Conservation (phyloP, 2,113 vertebrate genomes). For the Riparia riparia region DNA sequence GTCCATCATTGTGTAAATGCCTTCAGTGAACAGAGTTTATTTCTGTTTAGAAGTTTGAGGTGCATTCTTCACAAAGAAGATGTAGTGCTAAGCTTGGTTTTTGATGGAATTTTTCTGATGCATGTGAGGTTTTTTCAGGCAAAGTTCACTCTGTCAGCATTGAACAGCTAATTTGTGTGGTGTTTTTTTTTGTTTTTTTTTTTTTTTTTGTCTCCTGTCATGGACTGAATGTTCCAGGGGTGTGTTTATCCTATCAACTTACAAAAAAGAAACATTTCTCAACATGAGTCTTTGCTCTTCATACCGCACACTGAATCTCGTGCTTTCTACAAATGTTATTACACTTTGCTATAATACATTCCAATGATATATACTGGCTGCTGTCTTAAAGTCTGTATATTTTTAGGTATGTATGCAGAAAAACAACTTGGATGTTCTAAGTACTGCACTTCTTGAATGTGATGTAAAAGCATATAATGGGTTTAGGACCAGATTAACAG, state of each 20-base stretch:
- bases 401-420: not conserved
- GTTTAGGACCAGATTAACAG: not conserved
- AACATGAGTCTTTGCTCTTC: not conserved
- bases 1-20: not conserved
- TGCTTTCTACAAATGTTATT: not conserved
- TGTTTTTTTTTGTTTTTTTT: too few relatives aligned
- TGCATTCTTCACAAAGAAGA: not conserved
- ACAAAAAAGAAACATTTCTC: not conserved
- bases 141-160: not conserved
- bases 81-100: not conserved
- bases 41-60: not conserved
- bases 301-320: not conserved
- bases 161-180: not conserved
- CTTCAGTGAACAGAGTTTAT: not conserved
- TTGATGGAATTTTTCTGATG: not conserved
- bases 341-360: not conserved
- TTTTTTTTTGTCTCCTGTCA: not conserved
- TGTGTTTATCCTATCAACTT: slow-evolving; percentile 7
- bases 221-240: not conserved
- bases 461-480: not conserved
- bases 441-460: not conserved
- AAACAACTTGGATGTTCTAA: not conserved
- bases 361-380: not conserved
- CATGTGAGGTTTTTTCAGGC: not conserved
- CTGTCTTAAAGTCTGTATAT: not conserved